These are phyloP conservation scores for Sus scrofa DNA, from an alignment of 2,113 vertebrate species.

Conservation along the genomic window DNA sequence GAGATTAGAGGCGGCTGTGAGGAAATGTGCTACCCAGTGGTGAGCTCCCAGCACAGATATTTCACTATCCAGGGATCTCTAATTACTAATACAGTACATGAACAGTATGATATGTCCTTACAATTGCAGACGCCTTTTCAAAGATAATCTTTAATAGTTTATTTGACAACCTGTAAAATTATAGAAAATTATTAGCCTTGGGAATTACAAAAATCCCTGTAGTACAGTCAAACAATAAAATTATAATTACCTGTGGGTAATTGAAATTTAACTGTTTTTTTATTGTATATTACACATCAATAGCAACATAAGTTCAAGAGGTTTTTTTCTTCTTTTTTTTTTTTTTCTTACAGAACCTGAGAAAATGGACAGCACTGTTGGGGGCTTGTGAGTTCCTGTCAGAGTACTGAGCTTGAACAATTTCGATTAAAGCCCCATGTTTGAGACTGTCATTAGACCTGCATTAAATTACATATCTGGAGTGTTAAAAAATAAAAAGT, in stretches of 20 bases:
- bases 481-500: slow-evolving; percentile 91
- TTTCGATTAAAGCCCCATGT: slow-evolving; percentile 90
- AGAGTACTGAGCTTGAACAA: slow-evolving; percentile 88
- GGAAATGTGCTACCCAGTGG: slow-evolving; percentile 86
- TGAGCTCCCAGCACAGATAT: slow-evolving; percentile 86
- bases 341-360: slow-evolving; percentile 85
- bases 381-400: slow-evolving; percentile 88
- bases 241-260: slow-evolving; percentile 93
- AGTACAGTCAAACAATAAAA: slow-evolving; percentile 92
- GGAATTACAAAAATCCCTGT: slow-evolving; percentile 92
- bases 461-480: slow-evolving; percentile 90
- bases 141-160: slow-evolving; percentile 94
- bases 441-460: slow-evolving; percentile 90
- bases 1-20: slow-evolving; percentile 86
- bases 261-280: slow-evolving; percentile 93
- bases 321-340: slow-evolving; percentile 80
- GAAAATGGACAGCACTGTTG: slow-evolving; percentile 89
- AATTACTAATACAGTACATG: slow-evolving; percentile 91
- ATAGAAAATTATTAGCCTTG: slow-evolving; percentile 93
- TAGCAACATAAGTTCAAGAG: slow-evolving; percentile 91
- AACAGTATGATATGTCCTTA: slow-evolving; percentile 91
- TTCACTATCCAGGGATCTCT: slow-evolving; percentile 91
- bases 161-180: slow-evolving; percentile 94
- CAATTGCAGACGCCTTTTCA: slow-evolving; percentile 91
- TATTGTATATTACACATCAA: slow-evolving; percentile 93